Conservation (phyloP, 37 sponge, comb jelly and placozoan species). For the Corticium candelabrum region DNA sequence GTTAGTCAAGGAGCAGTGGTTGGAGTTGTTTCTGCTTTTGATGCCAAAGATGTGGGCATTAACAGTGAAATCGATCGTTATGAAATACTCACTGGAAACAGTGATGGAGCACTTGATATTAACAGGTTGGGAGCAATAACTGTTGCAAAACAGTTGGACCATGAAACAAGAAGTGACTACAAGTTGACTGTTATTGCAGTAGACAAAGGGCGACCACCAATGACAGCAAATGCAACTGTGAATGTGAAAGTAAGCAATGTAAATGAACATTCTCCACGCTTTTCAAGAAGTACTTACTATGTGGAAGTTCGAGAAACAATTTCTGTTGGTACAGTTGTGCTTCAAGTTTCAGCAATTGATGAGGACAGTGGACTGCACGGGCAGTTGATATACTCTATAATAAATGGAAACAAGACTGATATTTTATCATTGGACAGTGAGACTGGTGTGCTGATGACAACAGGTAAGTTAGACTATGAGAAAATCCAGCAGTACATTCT, state of each 20-base stretch:
- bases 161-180: slow-evolving; percentile 30
- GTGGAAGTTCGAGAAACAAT: slow-evolving; percentile 27
- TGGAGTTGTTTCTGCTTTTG: not conserved
- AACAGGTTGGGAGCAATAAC: not conserved
- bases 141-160: slow-evolving; percentile 24
- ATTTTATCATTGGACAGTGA: slow-evolving; percentile 20
- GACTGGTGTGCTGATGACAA: slow-evolving; percentile 23
- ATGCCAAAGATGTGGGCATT: not conserved
- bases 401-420: not conserved
- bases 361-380: slow-evolving; percentile 25
- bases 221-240: not conserved
- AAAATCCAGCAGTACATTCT: not conserved
- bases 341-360: slow-evolving; percentile 35
- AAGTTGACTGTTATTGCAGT: slow-evolving; percentile 34
- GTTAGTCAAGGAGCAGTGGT: not conserved
- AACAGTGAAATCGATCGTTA: not conserved
- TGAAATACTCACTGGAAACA: not conserved
- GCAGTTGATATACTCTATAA: slow-evolving; percentile 18
- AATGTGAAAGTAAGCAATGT: slow-evolving; percentile 27
- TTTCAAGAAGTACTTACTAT: slow-evolving; percentile 12
- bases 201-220: slow-evolving; percentile 47
- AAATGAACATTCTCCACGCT: slow-evolving; percentile 44
- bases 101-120: not conserved
- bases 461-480: slow-evolving; percentile 31
- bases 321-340: slow-evolving; percentile 1